Evolutionary conservation across 2,797 vertebrate genomes (phyloP).

Genomic region (Anguilla megastoma): DNA sequence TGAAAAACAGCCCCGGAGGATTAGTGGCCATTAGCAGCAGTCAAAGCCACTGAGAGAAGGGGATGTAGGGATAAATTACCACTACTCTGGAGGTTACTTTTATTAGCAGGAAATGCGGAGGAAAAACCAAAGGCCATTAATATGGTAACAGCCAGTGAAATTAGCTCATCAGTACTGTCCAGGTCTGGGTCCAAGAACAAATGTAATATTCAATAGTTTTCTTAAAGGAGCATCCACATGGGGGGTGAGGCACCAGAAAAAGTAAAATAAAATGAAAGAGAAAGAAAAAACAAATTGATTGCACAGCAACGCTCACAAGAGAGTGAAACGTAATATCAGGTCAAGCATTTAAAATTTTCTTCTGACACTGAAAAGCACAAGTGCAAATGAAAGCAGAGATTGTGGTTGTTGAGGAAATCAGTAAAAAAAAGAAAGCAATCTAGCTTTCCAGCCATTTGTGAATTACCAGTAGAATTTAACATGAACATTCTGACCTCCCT

Average conservation of each 20-base stretch:
- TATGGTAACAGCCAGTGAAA: conserved; percentile 37
- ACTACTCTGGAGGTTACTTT: conserved; percentile 40
- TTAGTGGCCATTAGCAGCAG: conserved; percentile 55
- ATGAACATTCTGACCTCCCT: conserved; percentile 39
- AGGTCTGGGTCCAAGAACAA: conserved; percentile 20
- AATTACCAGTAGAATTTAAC: conserved; percentile 57
- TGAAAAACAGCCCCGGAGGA: conserved; percentile 58
- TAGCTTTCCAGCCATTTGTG: conserved; percentile 46
- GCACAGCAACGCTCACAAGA: conserved; percentile 11
- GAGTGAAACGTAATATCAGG: conserved; percentile 32
- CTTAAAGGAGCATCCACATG: neutral
- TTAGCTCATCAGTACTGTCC: conserved; percentile 34
- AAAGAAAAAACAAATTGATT: conserved; percentile 21
- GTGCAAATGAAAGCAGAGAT: conserved; percentile 54
- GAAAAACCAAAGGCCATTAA: conserved; percentile 31
- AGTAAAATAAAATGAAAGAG: neutral
- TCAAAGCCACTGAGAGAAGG: conserved; percentile 39
- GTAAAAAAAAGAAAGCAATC: conserved; percentile 55
- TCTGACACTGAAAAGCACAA: conserved; percentile 34
- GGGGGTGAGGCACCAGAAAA: neutral
- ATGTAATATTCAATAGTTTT: conserved; percentile 27
- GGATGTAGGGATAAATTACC: conserved; percentile 51
- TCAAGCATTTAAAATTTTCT: conserved; percentile 40
- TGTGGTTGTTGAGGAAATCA: conserved; percentile 40
- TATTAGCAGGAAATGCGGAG: conserved; percentile 39